These are phyloP conservation scores for Galbula dea DNA, from an alignment of 2,113 vertebrate genomes.

Conservation along the genomic window DNA sequence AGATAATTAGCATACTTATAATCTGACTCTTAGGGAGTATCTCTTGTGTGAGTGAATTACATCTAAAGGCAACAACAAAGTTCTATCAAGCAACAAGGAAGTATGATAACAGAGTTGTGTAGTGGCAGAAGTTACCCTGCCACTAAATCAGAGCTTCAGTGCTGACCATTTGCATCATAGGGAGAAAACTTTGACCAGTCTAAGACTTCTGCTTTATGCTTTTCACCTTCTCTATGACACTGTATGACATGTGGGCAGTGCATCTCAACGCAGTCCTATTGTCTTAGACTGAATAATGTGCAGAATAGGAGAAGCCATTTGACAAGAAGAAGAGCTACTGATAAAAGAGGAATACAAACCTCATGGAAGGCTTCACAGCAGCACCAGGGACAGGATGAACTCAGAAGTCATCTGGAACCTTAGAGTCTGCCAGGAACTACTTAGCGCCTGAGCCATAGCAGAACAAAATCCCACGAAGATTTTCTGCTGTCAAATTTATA, in stretches of 20 bases:
- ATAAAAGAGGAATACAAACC: not conserved
- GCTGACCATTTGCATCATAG: not conserved
- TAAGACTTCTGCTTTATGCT: not conserved
- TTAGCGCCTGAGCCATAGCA: not conserved
- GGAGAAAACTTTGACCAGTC: not conserved
- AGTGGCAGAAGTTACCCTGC: not conserved
- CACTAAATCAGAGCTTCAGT: not conserved
- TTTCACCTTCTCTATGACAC: not conserved
- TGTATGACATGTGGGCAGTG: accelerated
- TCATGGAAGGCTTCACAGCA: not conserved
- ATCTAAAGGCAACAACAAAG: not conserved
- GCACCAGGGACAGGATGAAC: not conserved
- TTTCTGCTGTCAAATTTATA: not conserved
- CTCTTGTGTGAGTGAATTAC: not conserved
- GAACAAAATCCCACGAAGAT: not conserved
- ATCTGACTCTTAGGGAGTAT: not conserved
- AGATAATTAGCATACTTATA: not conserved
- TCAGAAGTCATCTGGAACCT: not conserved
- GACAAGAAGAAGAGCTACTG: not conserved
- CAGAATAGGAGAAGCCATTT: not conserved
- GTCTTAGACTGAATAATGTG: not conserved
- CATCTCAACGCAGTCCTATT: not conserved
- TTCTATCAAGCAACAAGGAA: not conserved
- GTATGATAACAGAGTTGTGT: not conserved
- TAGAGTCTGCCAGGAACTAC: not conserved